These are phyloP conservation scores for Pasiphila rectangulata DNA, from an alignment of 2,888 invertebrate genomes.

Conservation along the genomic window DNA sequence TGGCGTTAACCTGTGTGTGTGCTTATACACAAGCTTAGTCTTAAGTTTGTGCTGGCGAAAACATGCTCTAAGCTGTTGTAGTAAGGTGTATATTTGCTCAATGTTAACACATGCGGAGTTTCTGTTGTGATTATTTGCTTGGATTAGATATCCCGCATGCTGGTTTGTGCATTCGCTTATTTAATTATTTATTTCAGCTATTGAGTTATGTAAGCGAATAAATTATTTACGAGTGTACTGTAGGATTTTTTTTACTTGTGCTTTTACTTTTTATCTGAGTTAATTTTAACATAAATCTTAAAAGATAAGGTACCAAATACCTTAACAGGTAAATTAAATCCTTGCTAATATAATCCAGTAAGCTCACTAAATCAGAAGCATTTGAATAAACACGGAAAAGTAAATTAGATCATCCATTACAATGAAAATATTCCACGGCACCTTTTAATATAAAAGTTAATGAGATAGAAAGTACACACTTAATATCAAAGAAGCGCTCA, in stretches of 20 bases:
- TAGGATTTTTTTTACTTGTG: not conserved
- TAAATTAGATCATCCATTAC: constrained; percentile 22
- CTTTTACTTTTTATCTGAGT: no score
- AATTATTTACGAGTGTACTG: not conserved
- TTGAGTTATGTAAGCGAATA: constrained; percentile 30
- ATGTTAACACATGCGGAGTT: constrained; percentile 37
- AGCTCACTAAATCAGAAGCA: constrained; percentile 7
- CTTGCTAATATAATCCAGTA: no score
- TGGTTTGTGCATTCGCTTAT: constrained; percentile 40
- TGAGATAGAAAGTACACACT: constrained; percentile 26
- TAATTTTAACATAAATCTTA: no score
- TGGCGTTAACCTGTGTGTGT: constrained; percentile 45
- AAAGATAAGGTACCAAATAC: no score
- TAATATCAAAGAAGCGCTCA: constrained; percentile 18
- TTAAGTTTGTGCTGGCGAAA: constrained; percentile 28
- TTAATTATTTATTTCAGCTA: constrained; percentile 36
- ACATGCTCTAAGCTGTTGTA: constrained; percentile 27
- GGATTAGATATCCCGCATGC: constrained; percentile 51
- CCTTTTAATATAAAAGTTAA: constrained; percentile 23
- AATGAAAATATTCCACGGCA: constrained; percentile 18
- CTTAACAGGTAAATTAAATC: no score
- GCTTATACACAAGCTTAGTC: constrained; percentile 33
- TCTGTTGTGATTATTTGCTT: constrained; percentile 52
- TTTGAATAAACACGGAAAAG: constrained; percentile 13
- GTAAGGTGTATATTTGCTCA: constrained; percentile 32